Evolutionary conservation across 2,888 invertebrate genomes (phyloP), one percentile per base, ranked within the genome.

Genomic region (Heteromurus nitidus): DNA sequence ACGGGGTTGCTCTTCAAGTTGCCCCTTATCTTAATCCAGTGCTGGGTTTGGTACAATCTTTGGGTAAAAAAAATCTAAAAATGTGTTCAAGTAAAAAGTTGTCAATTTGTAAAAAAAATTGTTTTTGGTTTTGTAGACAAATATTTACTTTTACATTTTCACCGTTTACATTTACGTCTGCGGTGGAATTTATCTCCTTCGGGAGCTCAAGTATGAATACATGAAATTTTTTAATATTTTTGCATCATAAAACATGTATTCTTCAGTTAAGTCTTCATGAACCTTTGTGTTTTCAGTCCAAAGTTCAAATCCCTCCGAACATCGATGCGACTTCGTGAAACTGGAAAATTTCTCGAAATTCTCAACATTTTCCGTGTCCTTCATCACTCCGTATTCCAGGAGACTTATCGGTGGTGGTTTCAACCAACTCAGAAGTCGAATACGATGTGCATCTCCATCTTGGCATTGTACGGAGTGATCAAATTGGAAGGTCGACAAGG

Each of bases 11-110:
- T 36, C 9, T 2, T 55, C 0, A 69, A 55, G 42, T 2, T 70
- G 5, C 31, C 31, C 13, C n/a, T 74, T 20, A 64, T 53, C 31
- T 20, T 44, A 1, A 7, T 44, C 0, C 80, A 80, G 16, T 55
- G 47, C 11, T 80, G 80, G 80, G 72, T 80, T 18, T 80, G 73
- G 72, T 26, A 20, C 7, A 62, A 47, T 36, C 11, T 64, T 18
- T 80, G 80, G 80, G 55, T 26, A 55, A 36, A 50, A 7, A 50
- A 36, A 5, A 9, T 5, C 7, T 36, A 36, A 9, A 36, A 9
- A 9, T 5, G 13, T 36, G n/a, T n/a, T n/a, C n/a, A n/a, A n/a
- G n/a, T n/a, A n/a, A n/a, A n/a, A n/a, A n/a, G n/a, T n/a, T n/a
- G n/a, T n/a, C n/a, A n/a, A n/a, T n/a, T 36, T 36, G 36, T 9